Base-by-base conservation (phyloP, 2,888 invertebrate species). In the Pachycephus smyrnensis region DNA sequence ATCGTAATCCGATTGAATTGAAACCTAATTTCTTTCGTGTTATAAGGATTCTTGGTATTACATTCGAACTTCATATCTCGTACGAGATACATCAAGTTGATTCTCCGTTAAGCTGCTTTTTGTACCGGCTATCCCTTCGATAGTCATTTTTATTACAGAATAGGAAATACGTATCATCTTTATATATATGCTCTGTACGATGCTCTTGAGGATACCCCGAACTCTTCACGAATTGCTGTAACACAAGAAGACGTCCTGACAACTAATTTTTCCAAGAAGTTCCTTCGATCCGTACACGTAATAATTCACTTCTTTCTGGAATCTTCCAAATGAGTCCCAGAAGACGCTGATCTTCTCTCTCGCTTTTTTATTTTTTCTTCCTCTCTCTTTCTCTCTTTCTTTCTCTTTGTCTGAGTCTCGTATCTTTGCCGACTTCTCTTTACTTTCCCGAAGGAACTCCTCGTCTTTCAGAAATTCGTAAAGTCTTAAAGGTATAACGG, bases 341-440 rank as follows among this genome's bases (percentile, higher is more conserved):
- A 77, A 31, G 71, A 73, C 77, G 75, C 71, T 76, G 73, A 79
- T 73, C 74, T 69, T 75, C 30, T 73, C 40, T 2, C 6, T 23
- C 0, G 15, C 9, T 23, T 23, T 23, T 2, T 40, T 23, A 2
- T 40, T 23, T 23, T 73, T n/a, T 75, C 69, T 37, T 37, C 75
- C 80, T 73, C 75, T 79, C 77, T 69, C 76, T 75, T 69, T 55
- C 79, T 69, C 77, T 69, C 80, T 73, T 73, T 79, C 77, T 69
- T 76, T 75, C 77, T 74, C 73, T 55, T 78, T 69, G 76, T 69
- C 6, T 73, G 75, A 73, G 71, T 31, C 73, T 55, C 55, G 55
- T 75, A 69, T 69, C 68, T 30, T 33, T 71, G 6, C 6, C 23
- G 6, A 55, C 76, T 11, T 75, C 71, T 37, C 40, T 32, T 77